Evolutionary conservation across 2,113 vertebrate species (phyloP).

Genomic region (Psilopsiagon aymara): DNA sequence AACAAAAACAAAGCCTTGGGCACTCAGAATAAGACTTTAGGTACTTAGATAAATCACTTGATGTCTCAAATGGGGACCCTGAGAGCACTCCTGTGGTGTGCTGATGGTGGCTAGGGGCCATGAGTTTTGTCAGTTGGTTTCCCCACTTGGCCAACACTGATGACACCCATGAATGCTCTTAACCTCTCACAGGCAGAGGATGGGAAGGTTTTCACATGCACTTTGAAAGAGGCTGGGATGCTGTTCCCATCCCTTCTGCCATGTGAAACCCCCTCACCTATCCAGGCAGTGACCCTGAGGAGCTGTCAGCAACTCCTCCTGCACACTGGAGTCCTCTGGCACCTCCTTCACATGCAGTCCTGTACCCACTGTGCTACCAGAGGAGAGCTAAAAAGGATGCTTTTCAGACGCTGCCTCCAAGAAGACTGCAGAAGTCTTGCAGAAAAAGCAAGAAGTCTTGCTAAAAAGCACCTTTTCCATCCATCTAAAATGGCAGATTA

Average conservation of each 20-base stretch:
- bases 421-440: not conserved
- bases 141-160: not conserved
- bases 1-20: not conserved
- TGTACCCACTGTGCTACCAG: not conserved
- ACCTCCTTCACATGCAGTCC: not conserved
- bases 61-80: not conserved
- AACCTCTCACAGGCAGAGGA: not conserved
- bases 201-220: not conserved
- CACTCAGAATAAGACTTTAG: not conserved
- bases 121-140: not conserved
- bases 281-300: rapidly evolving
- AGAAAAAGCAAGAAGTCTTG: not conserved
- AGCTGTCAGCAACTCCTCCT: not conserved
- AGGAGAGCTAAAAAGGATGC: not conserved
- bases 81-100: rapidly evolving
- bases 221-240: not conserved
- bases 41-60: not conserved
- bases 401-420: not conserved
- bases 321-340: not conserved
- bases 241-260: not conserved
- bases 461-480: not conserved
- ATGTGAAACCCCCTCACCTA: not conserved
- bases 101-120: not conserved
- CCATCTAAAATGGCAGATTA: conserved; percentile 34
- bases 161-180: rapidly evolving